phyloP scores from a whole-genome alignment of 2,113 vertebrate genomes.

The Coptodon rendalli region DNA sequence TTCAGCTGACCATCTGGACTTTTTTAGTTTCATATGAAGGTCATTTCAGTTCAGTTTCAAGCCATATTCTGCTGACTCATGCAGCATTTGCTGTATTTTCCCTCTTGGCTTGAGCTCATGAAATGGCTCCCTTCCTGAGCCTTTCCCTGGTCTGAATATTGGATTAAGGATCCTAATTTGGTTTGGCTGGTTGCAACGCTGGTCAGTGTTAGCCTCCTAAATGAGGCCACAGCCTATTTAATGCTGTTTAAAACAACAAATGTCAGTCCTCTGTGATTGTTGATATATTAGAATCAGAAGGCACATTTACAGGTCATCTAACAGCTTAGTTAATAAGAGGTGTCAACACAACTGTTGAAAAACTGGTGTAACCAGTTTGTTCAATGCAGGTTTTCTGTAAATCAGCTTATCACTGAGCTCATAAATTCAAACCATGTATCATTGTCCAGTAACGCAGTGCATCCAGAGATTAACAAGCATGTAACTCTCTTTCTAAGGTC shows the following conservation, averaged over 20 bases:
- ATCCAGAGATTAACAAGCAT: neutral
- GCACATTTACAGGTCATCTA: neutral
- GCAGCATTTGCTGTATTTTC: neutral
- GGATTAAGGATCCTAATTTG: constrained; percentile 11
- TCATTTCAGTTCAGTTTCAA: neutral
- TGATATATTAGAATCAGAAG: neutral
- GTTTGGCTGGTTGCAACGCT: neutral
- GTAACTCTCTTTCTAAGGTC: constrained; percentile 73
- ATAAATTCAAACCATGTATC: neutral
- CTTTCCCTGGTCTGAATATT: constrained; percentile 2
- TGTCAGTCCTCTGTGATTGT: neutral
- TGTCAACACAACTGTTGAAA: neutral
- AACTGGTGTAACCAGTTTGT: neutral
- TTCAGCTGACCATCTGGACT: neutral
- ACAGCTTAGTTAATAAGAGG: neutral
- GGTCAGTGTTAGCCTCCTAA: neutral
- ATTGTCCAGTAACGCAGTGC: neutral
- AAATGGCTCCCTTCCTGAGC: neutral
- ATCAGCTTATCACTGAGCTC: neutral
- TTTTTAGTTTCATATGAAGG: neutral
- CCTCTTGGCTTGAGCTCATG: neutral
- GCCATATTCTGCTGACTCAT: neutral
- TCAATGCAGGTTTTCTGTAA: neutral
- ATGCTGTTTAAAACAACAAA: neutral
- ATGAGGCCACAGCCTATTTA: neutral